Conservation (phyloP, 2,888 invertebrate species). For the Spilosoma lubricipeda region DNA sequence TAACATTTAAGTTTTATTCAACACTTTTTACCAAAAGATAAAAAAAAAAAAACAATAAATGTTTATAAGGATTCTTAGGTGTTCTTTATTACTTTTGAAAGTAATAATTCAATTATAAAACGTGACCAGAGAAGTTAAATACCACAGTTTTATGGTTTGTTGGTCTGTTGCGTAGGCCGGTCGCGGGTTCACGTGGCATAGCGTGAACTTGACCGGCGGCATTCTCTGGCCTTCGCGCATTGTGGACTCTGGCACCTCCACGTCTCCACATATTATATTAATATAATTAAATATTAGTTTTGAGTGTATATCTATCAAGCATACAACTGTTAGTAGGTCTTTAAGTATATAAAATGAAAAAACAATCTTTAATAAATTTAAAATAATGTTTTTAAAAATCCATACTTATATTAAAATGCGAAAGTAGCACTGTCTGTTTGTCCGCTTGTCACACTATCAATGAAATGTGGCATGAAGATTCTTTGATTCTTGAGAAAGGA, state of each 20-base stretch:
- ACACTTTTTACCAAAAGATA: background rate
- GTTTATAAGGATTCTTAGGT: background rate
- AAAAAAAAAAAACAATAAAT: background rate
- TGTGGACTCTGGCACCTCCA: slow-evolving; percentile 22
- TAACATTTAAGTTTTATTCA: background rate
- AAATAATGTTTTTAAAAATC: background rate
- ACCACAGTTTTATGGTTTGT: slow-evolving; percentile 40
- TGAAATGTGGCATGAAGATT: too few relatives aligned
- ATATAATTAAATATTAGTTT: background rate
- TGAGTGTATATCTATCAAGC: background rate
- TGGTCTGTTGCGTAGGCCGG: slow-evolving; percentile 41
- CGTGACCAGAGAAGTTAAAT: slow-evolving; percentile 20
- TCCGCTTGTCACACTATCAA: too few relatives aligned
- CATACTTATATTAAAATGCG: too few relatives aligned
- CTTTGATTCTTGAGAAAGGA: too few relatives aligned
- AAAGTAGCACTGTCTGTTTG: too few relatives aligned
- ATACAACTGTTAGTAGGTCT: background rate
- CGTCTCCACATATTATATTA: background rate
- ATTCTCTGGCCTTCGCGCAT: slow-evolving; percentile 36
- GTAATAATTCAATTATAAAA: background rate
- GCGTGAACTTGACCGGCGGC: slow-evolving; percentile 50
- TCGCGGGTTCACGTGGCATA: slow-evolving; percentile 27
- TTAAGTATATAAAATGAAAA: background rate
- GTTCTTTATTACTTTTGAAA: background rate
- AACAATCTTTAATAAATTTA: background rate